Evolutionary conservation across 2,113 vertebrate genomes (phyloP).

Genomic region (Phocoena phocoena): DNA sequence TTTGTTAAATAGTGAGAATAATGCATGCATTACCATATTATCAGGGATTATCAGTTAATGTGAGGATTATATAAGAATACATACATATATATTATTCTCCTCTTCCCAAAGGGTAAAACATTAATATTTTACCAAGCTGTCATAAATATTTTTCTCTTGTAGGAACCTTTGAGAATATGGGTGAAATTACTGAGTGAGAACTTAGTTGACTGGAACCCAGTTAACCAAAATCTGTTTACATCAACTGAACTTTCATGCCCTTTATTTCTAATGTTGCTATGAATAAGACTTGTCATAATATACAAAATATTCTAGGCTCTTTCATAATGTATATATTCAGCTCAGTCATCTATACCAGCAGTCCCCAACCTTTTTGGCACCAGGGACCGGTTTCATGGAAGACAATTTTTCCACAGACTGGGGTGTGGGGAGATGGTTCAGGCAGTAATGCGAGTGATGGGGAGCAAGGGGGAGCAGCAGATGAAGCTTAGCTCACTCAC

Average conservation of each 20-base stretch:
- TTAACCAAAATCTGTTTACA: background rate
- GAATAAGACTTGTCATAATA: background rate
- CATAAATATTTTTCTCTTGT: background rate
- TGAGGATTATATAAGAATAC: background rate
- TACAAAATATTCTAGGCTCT: background rate
- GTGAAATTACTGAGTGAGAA: background rate
- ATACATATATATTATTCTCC: background rate
- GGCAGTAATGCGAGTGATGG: no score
- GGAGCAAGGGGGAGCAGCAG: no score
- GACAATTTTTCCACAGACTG: no score
- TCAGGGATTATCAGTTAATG: background rate
- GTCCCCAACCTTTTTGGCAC: no score
- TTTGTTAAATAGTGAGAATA: background rate
- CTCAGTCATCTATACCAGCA: background rate
- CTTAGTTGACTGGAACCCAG: background rate
- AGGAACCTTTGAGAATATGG: background rate
- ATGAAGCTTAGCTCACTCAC: no score
- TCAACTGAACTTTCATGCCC: background rate
- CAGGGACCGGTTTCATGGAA: no score
- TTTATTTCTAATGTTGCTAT: background rate
- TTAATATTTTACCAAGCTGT: background rate
- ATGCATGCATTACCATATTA: background rate
- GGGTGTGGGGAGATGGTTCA: no score
- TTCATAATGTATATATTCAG: background rate
- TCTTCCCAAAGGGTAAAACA: background rate